Percentiles rank a stretch among this genome's conserved stretches.
Conservation (phyloP, 2,797 vertebrate genomes). For the Pygocentrus nattereri region DNA sequence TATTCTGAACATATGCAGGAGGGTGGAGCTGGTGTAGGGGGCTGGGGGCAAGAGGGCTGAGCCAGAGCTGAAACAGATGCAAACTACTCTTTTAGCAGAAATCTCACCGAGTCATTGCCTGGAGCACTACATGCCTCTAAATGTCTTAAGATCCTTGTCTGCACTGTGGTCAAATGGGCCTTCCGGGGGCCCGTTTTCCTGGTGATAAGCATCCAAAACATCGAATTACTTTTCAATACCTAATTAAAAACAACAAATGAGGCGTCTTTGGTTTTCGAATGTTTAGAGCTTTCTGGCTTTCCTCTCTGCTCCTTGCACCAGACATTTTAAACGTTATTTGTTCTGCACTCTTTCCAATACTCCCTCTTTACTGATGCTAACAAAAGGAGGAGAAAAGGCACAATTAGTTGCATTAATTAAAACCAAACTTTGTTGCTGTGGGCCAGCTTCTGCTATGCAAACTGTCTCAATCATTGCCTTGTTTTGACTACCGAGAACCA, state of each 20-base stretch:
- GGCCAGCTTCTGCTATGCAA: not conserved
- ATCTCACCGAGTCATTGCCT: constrained; percentile 17
- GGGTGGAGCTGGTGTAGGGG: constrained; percentile 3
- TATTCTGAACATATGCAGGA: constrained; percentile 31
- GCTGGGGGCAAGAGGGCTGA: not conserved
- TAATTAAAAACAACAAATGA: constrained; percentile 1
- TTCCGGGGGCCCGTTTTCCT: not conserved
- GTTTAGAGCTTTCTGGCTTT: not conserved
- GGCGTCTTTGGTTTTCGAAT: not conserved
- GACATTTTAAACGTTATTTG: not conserved
- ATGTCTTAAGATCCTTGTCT: not conserved
- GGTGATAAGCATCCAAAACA: not conserved
- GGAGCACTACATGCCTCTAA: not conserved
- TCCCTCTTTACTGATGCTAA: not conserved
- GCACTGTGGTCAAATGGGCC: not conserved
- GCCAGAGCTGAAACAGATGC: constrained; percentile 48
- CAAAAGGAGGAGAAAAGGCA: not conserved
- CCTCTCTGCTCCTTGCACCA: not conserved
- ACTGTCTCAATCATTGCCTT: not conserved
- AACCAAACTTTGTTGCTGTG: not conserved
- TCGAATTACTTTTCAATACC: not conserved
- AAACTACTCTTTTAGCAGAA: not conserved
- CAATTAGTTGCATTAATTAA: constrained; percentile 2
- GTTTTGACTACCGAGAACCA: not conserved
- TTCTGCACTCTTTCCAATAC: not conserved